Evolutionary conservation across 2,797 vertebrate genomes (phyloP).

Genomic region (Sternarchorhynchus goeldii): DNA sequence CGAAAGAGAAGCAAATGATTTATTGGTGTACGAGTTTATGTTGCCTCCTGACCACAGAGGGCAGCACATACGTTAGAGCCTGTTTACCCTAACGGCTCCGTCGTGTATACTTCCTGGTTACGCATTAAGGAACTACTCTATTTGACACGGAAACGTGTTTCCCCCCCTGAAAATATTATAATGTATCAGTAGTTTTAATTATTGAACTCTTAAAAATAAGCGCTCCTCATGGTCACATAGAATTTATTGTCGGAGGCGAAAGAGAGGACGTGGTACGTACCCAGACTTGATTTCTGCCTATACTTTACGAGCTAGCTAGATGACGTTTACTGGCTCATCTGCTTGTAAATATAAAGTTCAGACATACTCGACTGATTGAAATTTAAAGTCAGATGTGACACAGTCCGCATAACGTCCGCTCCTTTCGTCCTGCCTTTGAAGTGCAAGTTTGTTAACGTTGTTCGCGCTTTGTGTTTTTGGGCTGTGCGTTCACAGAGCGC

Average conservation of each 20-base stretch:
- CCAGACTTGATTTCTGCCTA: slow-evolving; percentile 5
- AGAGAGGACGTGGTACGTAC: slow-evolving; percentile 53
- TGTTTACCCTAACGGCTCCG: slow-evolving; percentile 52
- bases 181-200: neutral
- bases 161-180: neutral
- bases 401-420: too few relatives aligned
- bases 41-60: slow-evolving; percentile 52
- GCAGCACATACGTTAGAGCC: slow-evolving; percentile 39
- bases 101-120: slow-evolving; percentile 72
- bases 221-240: slow-evolving; percentile 45
- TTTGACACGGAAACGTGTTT: neutral
- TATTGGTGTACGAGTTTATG: neutral
- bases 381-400: neutral
- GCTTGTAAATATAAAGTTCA: neutral
- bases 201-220: neutral
- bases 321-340: neutral
- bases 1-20: slow-evolving; percentile 5
- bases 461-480: slow-evolving; percentile 8
- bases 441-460: neutral
- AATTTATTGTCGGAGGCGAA: slow-evolving; percentile 26
- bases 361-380: too few relatives aligned
- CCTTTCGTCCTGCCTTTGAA: neutral
- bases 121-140: slow-evolving; percentile 43
- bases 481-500: slow-evolving; percentile 63
- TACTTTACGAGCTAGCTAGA: neutral